Conservation (phyloP, 2,888 invertebrate species). For the Cyclophora albipunctata region DNA sequence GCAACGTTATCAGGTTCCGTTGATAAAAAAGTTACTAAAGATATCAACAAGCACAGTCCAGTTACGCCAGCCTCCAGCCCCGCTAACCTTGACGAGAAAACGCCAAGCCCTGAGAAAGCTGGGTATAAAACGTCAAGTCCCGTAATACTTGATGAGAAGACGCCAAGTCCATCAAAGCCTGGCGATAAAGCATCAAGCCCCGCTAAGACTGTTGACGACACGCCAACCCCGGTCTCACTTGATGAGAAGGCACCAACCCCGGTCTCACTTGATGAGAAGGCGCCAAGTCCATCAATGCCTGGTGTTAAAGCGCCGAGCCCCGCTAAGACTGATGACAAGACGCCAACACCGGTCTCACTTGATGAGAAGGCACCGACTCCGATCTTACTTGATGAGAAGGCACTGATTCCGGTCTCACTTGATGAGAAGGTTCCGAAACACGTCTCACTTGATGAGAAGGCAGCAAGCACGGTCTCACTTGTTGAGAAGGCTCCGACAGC, state of each 20-base stretch:
- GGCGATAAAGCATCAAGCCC: neutral
- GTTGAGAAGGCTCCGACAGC: neutral
- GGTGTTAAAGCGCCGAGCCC: neutral
- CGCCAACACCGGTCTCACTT: conserved; percentile 1
- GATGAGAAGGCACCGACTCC: conserved; percentile 7
- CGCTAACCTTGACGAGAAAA: conserved; percentile 1
- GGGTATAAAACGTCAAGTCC: conserved; percentile 5
- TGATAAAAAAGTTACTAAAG: too few relatives aligned
- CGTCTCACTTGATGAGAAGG: conserved; percentile 7
- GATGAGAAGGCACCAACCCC: conserved; percentile 4
- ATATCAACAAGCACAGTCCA: too few relatives aligned
- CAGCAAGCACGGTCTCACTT: conserved; percentile 1
- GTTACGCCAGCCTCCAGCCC: conserved; percentile 4
- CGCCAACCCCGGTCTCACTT: conserved; percentile 2
- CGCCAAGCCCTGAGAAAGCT: neutral
- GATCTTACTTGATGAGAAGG: conserved; percentile 8
- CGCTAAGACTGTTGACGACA: conserved; percentile 1
- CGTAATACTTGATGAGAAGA: conserved; percentile 9
- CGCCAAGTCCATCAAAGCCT: conserved; percentile 4
- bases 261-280: conserved; percentile 3
- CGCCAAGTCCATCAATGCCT: neutral
- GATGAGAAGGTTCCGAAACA: conserved; percentile 9
- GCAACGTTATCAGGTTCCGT: too few relatives aligned
- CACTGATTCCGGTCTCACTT: conserved; percentile 3
- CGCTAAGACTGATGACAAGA: conserved; percentile 7